Evolutionary conservation across 2,113 vertebrate genomes (phyloP), one percentile per base, ranked within the genome.

Genomic region (Piaya cayana): DNA sequence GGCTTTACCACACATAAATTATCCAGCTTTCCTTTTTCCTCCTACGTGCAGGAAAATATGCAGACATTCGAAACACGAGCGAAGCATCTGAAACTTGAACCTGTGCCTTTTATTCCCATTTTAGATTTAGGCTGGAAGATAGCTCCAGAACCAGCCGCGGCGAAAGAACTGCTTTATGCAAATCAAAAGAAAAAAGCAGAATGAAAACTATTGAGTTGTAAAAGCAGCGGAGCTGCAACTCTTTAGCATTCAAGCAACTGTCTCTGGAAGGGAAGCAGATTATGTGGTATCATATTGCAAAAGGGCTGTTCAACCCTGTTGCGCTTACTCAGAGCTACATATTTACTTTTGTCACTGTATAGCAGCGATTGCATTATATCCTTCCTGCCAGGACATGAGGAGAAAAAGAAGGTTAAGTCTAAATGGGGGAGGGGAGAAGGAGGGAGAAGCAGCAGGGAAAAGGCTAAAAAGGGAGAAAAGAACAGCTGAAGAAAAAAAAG

Each of bases 1-100:
- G 92, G 90, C 86, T 96, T 96, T 78, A 83, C 86, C 93, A 86
- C 93, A 94, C 92, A 97, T 92, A 96, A 96, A 96, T 97, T 93
- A 96, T 84, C 88, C 74, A 59, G 88, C 94, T 95, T 94, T 88
- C 77, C 69, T 96, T 92, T 96, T 65, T 80, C 80, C 88, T 93
- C 86, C 78, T 92, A 84, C 47, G 8, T 88, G 82, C 2, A 0
- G 86, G 92, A 94, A 95, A 95, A 92, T 82, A 62, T 25, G 65
- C 7, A 0, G 82, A 86, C 77, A 75, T 92, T 83, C 70, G 92
- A 90, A 92, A 95, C 88, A 81, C 1, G 0, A 88, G 55, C 27
- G 16, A 91, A 74, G 67, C 29, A 42, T 84, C 80, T 43, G 50
- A 88, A 95, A 88, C 18, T 12, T 2, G 12, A 91, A 75, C 43